A percentile compares a stretch with the other conserved stretches of the same genome.
phyloP scores from a whole-genome alignment of 2,113 vertebrate genomes.

The Pholis gunnellus region DNA sequence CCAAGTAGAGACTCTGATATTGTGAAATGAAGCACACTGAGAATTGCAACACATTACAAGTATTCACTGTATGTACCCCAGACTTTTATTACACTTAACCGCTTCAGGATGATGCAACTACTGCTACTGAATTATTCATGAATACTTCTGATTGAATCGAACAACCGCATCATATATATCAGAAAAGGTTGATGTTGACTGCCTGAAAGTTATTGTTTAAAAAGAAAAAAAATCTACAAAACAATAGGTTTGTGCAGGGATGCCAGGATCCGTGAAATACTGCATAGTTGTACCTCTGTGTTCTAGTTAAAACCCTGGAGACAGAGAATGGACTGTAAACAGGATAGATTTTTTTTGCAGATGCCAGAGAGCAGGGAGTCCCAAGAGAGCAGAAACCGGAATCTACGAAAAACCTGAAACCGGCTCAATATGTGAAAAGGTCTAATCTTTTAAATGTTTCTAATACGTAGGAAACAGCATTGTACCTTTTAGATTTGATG shows the following conservation, averaged over 20 bases:
- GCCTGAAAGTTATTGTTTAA: background rate
- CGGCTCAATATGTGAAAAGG: no score
- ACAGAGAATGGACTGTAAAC: background rate
- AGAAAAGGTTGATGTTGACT: background rate
- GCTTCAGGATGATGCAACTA: slow-evolving; percentile 14
- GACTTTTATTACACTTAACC: slow-evolving; percentile 20
- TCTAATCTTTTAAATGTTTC: slow-evolving; percentile 6
- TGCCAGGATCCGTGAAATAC: background rate
- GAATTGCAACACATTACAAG: background rate
- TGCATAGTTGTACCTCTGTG: background rate
- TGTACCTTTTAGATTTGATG: background rate
- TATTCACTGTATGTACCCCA: background rate
- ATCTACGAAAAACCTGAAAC: no score
- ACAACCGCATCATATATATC: background rate
- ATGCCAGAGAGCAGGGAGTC: background rate
- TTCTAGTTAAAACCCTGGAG: background rate
- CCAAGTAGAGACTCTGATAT: background rate
- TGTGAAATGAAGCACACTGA: background rate
- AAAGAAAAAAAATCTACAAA: background rate
- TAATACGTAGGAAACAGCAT: background rate
- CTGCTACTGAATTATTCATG: slow-evolving; percentile 36
- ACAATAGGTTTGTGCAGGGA: background rate
- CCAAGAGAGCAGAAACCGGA: no score
- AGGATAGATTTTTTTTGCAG: background rate
- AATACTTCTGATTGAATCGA: background rate